These are phyloP conservation scores for Anarrhichthys ocellatus DNA, from an alignment of 2,113 vertebrate species.

Conservation along the genomic window DNA sequence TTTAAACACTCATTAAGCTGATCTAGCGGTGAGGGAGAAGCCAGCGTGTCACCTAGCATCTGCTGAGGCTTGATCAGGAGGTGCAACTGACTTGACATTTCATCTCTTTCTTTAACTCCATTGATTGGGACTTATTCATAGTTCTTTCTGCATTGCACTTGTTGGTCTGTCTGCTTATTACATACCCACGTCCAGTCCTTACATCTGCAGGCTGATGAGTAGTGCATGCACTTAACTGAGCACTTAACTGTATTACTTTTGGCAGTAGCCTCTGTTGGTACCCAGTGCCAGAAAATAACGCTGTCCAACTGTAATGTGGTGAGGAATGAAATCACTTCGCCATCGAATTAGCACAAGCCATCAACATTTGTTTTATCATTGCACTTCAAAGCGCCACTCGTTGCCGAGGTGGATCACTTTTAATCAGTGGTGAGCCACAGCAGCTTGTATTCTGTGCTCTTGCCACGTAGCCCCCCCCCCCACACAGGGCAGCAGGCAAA, in stretches of 20 bases:
- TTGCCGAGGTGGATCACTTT: slow-evolving; percentile 75
- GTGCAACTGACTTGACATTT: slow-evolving; percentile 55
- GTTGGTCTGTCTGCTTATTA: slow-evolving; percentile 6
- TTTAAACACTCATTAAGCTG: slow-evolving; percentile 80
- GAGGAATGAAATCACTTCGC: slow-evolving; percentile 73
- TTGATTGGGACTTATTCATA: slow-evolving; percentile 22
- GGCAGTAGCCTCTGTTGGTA: slow-evolving; percentile 57
- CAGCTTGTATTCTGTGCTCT: slow-evolving; percentile 61
- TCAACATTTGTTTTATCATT: slow-evolving; percentile 72
- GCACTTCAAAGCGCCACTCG: slow-evolving; percentile 67
- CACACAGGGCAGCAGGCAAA: slow-evolving; percentile 66
- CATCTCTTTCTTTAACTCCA: slow-evolving; percentile 40
- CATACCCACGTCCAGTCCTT: slow-evolving; percentile 18
- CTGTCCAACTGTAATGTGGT: slow-evolving; percentile 56
- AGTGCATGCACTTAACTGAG: slow-evolving; percentile 61
- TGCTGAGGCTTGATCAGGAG: slow-evolving; percentile 44
- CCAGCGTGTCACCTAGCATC: slow-evolving; percentile 55
- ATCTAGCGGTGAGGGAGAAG: slow-evolving; percentile 55
- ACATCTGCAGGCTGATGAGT: slow-evolving; percentile 47
- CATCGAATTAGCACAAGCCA: slow-evolving; percentile 67
- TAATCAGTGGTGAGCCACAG: slow-evolving; percentile 69
- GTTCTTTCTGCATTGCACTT: background rate
- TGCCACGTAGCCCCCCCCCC: slow-evolving; percentile 47
- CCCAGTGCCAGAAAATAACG: slow-evolving; percentile 67
- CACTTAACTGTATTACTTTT: slow-evolving; percentile 74